Evolutionary conservation across 2,797 vertebrate species (phyloP), one percentile per base, ranked within the genome.

Genomic region (Agapornis canus): DNA sequence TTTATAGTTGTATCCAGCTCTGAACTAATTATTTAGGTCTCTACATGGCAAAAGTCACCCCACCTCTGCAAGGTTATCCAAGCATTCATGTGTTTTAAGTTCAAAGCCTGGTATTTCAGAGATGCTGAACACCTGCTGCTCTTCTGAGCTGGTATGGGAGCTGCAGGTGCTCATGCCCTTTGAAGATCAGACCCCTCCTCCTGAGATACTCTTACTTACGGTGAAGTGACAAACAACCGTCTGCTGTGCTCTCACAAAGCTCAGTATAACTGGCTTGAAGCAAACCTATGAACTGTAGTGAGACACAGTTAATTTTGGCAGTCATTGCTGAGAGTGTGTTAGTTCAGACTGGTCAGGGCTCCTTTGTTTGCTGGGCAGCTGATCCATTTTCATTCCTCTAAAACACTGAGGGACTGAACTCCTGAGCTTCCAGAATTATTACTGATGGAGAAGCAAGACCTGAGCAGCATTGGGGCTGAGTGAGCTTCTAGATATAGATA

Each of bases 11-110:
- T 54, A 49, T 94, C 4, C 4, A 69, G 39, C 59, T 89, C 66
- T 68, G 82, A 95, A 88, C 61, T 88, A 1, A 5, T 88, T 95
- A 87, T 59, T 32, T 60, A 45, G 73, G 75, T 89, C 52, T 92
- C 78, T 92, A 60, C 82, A 60, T 21, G 37, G 35, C 42, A 71
- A 89, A 65, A 64, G 27, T 52, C 70, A 49, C 63, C 69, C 66
- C 32, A 89, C 37, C 27, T 76, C 31, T 56, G 82, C 60, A 57
- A 92, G 86, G 49, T 92, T 61, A 79, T 61, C 45, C 32, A 60
- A 91, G 65, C 29, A 56, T 73, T 93, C 85, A 43, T 23, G 64
- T 47, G 54, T 75, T 91, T 87, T 81, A 79, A 87, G 56, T 63
- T 86, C 68, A 52, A 90, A 81, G 48, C 18, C 43, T 78, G 54